phyloP scores from a whole-genome alignment of 1,140 invertebrate genomes.

The Luehdorfia chinensis region DNA sequence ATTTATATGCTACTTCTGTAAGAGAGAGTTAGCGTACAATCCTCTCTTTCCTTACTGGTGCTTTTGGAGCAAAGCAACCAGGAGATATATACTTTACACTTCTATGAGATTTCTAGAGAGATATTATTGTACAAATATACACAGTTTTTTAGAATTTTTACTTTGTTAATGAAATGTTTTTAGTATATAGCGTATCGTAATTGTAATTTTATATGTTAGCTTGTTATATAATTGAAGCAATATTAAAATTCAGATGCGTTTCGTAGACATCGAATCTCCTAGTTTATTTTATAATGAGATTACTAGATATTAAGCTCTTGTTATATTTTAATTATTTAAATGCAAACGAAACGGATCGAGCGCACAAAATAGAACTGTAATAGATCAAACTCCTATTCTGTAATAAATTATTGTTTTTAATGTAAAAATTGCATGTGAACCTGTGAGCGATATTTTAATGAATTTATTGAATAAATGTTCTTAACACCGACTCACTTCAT shows the following conservation, averaged over 20 bases:
- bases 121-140: slow-evolving; percentile 56
- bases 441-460: slow-evolving; percentile 60
- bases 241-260: slow-evolving; percentile 31
- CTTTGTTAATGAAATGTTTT: slow-evolving; percentile 36
- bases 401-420: slow-evolving; percentile 73
- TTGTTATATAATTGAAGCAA: slow-evolving; percentile 38
- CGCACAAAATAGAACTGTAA: slow-evolving; percentile 57
- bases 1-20: too few relatives aligned
- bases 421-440: slow-evolving; percentile 49
- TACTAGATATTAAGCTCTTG: slow-evolving; percentile 56
- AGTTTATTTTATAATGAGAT: slow-evolving; percentile 60
- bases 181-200: slow-evolving; percentile 25
- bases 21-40: neutral
- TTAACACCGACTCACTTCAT: slow-evolving; percentile 35
- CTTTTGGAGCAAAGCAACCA: too few relatives aligned
- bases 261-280: slow-evolving; percentile 55
- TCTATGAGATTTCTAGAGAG: slow-evolving; percentile 53
- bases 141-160: slow-evolving; percentile 59
- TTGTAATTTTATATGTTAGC: slow-evolving; percentile 32
- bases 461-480: slow-evolving; percentile 60
- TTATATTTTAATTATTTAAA: slow-evolving; percentile 59
- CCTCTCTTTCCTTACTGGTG: neutral
- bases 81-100: neutral
- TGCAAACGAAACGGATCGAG: slow-evolving; percentile 25
- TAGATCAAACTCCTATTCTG: slow-evolving; percentile 51